Evolutionary conservation across 53 echinoderm and acorn worm species (phyloP), one percentile per base, ranked within the genome.

Genomic region (Holothuria leucospilota): DNA sequence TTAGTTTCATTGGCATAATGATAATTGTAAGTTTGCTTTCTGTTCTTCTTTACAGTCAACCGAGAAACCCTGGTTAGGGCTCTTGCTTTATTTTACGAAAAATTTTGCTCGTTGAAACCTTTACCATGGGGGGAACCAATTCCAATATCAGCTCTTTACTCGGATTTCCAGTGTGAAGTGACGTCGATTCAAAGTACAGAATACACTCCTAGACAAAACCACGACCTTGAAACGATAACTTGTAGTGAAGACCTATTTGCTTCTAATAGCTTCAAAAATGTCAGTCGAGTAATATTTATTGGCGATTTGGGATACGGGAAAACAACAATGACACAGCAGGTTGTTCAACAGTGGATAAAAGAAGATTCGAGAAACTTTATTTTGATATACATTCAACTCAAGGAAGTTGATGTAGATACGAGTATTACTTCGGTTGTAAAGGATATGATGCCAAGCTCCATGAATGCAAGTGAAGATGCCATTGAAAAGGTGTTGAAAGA

Each of bases 241-340:
- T 15, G 0, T 20, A 42, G 72, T 29, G 72, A 72, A 16, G 40
- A 40, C 49, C 25, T 72, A 5, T 72, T 49, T 42, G 49, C 72
- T 40, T 23, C 42, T 13, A 49, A 42, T 10, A 27, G n/a, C 13
- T 24, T 11, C 20, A 26, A 23, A 14, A 23, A 49, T 75, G 26
- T 13, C 24, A 75, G 23, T 10, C 75, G 53, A 39, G 75, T 49
- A 1, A 5, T 75, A 8, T 3, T 75, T 75, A 75, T 16, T 6
- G 75, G 42, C 13, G 75, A 75, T 13, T 27, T 75, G 20, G 75
- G 75, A 1, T 75, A 75, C 51, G 75, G 75, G 75, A 75, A 75
- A 29, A 75, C 75, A 75, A 52, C 75, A 11, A 24, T 27, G 23
- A 75, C 53, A 26, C 75, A 53, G 16, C 75, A 75, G 13, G 25